Evolutionary conservation across 2,113 vertebrate genomes (phyloP), one percentile per base, ranked within the genome.

Genomic region (Halichoerus grypus): DNA sequence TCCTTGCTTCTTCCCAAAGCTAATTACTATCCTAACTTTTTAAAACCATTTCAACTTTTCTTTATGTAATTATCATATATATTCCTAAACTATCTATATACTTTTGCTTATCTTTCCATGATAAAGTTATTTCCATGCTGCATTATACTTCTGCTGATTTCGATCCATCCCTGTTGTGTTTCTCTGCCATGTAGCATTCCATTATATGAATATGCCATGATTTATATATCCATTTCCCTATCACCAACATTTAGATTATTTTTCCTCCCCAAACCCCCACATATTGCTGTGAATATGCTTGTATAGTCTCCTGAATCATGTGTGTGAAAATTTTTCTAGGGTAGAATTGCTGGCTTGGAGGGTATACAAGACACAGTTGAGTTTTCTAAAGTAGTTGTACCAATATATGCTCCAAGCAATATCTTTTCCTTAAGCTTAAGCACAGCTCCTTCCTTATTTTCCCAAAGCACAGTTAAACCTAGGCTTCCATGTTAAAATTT

Each of bases 61-160:
- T 49, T 74, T 53, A 67, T 67, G 26, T 65, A 28, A 61, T 77
- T 87, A 77, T 28, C 26, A 26, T 72, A 55, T 71, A 26, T 65
- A 72, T 77, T 63, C n/a, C 42, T 49, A 83, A 67, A 39, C 21
- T 46, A 36, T 18, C 67, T 83, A 39, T 39, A 71, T 77, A 42
- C 10, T 93, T 91, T 86, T 53, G 57, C 65, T 81, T 89, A 7
- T 82, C 36, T 95, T 96, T 72, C n/a, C 59, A 88, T 87, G 82
- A 79, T 84, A 93, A 82, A 90, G 42, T 76, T 74, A 96, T 61
- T 49, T 94, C 39, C 59, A 42, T 42, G 46, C 28, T 42, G 16
- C 36, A 85, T 94, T 74, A 89, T 67, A 72, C 12, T 72, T 15
- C 49, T 93, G 89, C 49, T 90, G 89, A 39, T 95, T 95, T 95